Conservation (phyloP, 2,113 vertebrate species). For the Trematocara stigmaticum region DNA sequence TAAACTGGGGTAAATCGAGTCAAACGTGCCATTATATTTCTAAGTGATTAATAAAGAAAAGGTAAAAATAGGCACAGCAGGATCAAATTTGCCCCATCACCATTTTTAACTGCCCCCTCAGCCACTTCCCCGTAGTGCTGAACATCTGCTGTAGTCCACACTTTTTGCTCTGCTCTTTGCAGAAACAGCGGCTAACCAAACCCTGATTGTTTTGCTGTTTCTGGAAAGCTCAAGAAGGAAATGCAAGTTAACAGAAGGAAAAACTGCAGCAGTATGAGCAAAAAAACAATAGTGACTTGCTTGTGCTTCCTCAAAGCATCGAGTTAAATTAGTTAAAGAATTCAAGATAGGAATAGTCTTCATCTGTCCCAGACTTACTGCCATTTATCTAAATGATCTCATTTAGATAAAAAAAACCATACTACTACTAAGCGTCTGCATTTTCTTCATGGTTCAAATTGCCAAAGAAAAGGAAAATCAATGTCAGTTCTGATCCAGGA, state of each 20-base stretch:
- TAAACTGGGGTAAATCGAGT: rapidly evolving
- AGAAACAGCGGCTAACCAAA: not conserved
- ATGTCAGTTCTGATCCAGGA: not conserved
- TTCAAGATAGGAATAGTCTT: not conserved
- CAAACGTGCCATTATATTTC: not conserved
- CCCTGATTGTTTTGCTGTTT: not conserved
- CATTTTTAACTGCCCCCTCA: not conserved
- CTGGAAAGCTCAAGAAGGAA: not conserved
- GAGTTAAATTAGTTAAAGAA: not conserved
- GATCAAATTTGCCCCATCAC: not conserved
- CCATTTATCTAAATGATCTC: not conserved
- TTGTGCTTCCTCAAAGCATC: not conserved
- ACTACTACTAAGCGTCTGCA: not conserved
- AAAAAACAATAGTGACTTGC: not conserved
- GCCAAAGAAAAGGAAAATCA: not conserved
- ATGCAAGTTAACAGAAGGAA: not conserved
- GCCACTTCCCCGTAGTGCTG: not conserved
- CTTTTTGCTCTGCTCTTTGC: not conserved
- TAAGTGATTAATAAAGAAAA: not conserved
- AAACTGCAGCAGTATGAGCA: not conserved
- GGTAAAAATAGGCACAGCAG: not conserved
- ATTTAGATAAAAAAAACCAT: not conserved
- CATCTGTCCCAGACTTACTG: not conserved
- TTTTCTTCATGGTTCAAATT: not conserved
- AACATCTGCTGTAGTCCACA: not conserved